These are phyloP conservation scores for Orthonychiurus folsomi DNA, from an alignment of 2,888 invertebrate genomes.

Conservation along the genomic window DNA sequence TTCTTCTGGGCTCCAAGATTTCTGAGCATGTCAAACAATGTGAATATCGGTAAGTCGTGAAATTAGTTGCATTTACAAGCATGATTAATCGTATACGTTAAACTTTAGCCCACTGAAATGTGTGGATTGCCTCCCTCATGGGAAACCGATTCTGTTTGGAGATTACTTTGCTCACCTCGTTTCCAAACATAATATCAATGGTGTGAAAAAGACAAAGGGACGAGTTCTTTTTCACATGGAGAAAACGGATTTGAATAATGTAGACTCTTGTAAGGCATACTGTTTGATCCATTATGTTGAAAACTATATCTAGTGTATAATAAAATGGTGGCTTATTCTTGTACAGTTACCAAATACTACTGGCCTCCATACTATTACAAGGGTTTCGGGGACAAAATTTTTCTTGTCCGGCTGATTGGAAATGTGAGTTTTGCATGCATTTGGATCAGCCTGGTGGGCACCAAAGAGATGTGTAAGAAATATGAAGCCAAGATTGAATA, in stretches of 20 bases:
- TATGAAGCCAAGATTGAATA: conserved; percentile 19
- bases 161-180: conserved; percentile 22
- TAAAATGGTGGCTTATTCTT: too few relatives aligned
- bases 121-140: conserved; percentile 21
- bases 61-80: not conserved
- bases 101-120: conserved; percentile 24
- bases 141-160: conserved; percentile 23
- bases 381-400: conserved; percentile 20
- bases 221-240: conserved; percentile 28
- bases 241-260: conserved; percentile 14
- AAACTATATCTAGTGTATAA: too few relatives aligned
- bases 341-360: conserved; percentile 18
- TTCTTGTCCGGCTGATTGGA: conserved; percentile 23
- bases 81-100: not conserved
- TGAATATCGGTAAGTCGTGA: conserved; percentile 21
- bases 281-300: too few relatives aligned
- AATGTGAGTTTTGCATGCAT: conserved; percentile 21
- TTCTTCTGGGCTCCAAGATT: conserved; percentile 24
- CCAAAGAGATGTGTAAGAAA: conserved; percentile 24
- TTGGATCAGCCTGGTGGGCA: conserved; percentile 26
- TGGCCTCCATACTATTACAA: conserved; percentile 35
- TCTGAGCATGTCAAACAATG: conserved; percentile 23
- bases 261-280: conserved; percentile 7
- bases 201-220: conserved; percentile 19
- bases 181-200: conserved; percentile 27